Evolutionary conservation across 2,113 vertebrate species (phyloP).

Genomic region (Heptranchias perlo): DNA sequence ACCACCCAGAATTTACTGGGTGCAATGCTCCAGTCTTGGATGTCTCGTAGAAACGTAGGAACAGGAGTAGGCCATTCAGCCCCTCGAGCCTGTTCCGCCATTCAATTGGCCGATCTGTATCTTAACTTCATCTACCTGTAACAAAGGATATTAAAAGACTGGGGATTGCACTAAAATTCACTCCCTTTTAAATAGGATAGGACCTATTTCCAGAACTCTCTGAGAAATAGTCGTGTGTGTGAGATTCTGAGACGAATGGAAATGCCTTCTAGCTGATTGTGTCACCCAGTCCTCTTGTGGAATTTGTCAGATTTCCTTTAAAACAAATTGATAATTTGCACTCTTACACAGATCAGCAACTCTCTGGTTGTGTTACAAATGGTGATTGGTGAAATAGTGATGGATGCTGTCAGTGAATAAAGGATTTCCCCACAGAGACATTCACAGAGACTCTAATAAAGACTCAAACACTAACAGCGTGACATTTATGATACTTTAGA

Average conservation of each 20-base stretch:
- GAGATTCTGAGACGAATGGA: not conserved
- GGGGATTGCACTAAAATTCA: not conserved
- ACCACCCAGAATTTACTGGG: not conserved
- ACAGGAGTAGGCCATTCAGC: too few relatives aligned
- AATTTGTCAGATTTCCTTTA: not conserved
- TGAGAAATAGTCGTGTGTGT: not conserved
- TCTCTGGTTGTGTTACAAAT: not conserved
- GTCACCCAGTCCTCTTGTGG: too few relatives aligned
- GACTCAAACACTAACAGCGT: not conserved
- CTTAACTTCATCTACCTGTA: not conserved
- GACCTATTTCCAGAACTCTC: not conserved
- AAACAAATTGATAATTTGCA: not conserved
- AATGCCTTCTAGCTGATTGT: not conserved
- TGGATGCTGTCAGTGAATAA: not conserved
- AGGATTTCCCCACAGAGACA: not conserved
- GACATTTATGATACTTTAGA: slow-evolving; percentile 23
- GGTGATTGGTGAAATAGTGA: not conserved
- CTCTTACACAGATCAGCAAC: not conserved
- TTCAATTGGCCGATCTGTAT: not conserved
- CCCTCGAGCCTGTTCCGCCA: not conserved
- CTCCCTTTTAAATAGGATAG: not conserved
- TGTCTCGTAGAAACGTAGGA: too few relatives aligned
- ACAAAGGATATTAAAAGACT: too few relatives aligned
- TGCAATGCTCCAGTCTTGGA: not conserved
- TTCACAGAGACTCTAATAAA: not conserved